Base-by-base conservation (phyloP, 2,797 vertebrate species). In the Tympanoctomys barrerae region DNA sequence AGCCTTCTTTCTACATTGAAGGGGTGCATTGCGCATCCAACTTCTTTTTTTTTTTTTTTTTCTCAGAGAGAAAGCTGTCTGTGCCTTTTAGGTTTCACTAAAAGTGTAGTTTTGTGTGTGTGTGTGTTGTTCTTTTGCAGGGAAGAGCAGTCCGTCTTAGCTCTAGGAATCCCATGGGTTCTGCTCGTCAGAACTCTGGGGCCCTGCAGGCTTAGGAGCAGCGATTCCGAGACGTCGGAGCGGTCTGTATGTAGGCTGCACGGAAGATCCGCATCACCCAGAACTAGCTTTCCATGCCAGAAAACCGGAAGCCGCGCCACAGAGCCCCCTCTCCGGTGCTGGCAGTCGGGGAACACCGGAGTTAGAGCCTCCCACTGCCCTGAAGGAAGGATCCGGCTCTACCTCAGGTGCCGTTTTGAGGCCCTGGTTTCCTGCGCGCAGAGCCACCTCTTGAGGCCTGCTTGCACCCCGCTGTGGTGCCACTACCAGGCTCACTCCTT, bases 201-300 rank as follows among this genome's bases (percentile, higher is more conserved):
- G 28, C 0, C 11, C 49, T 57, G 31, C 19, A 39, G 68, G 14
- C 1, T 26, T 19, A 31, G 64, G 68, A 5, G 19, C 16, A 13
- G 19, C 0, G 0, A 14, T 11, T 18, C 39, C 0, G 18, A 18
- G 31, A 13, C 8, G 6, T 13, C 7, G 0, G 8, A 49, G 59
- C 11, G 3, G 3, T 9, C n/a, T 21, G n/a, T 7, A 4, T 7
- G 28, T 19, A 26, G 54, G 11, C 1, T 28, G 21, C 0, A 1
- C 0, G 2, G 2, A 31, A 2, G 16, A 57, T 36, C 1, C 12
- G 49, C 22, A 24, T 12, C n/a, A 3, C 16, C 3, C 46, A 16
- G 7, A 57, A 5, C 3, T 13, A 13, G 12, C 49, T 80, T 42
- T 28, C 83, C 21, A 8, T 46, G 8, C 31, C 26, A 36, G 18